phyloP scores from a whole-genome alignment of 2,113 vertebrate species.

The Camelus dromedarius region DNA sequence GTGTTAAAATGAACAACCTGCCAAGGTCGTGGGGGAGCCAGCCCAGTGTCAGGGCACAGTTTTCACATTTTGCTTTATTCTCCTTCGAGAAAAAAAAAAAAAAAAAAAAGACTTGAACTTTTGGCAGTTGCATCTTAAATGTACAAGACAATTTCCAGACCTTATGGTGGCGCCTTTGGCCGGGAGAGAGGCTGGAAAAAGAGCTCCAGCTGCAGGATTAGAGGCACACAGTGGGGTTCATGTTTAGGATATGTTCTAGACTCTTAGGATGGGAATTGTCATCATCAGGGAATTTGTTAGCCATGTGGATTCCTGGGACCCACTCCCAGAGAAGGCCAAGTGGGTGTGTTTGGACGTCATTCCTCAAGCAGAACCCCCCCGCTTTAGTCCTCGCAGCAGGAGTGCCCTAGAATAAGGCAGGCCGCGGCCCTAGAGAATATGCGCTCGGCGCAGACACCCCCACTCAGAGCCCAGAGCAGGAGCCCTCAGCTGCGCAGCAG shows the following conservation, averaged over 20 bases:
- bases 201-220: accelerated
- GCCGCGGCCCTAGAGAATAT: not conserved
- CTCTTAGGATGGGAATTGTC: too few relatives aligned
- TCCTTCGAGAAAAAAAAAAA: not conserved
- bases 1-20: not conserved
- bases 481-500: not conserved
- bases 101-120: not conserved
- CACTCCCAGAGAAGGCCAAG: not conserved
- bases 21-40: not conserved
- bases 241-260: not conserved
- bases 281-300: too few relatives aligned
- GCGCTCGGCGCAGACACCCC: accelerated
- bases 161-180: not conserved
- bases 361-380: not conserved
- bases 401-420: not conserved
- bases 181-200: not conserved
- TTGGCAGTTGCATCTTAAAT: not conserved
- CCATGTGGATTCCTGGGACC: not conserved
- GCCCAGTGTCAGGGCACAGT: not conserved
- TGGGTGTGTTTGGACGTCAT: not conserved
- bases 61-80: not conserved
- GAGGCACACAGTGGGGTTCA: not conserved
- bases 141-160: not conserved
- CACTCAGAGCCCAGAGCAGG: not conserved
- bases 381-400: not conserved